Base-by-base conservation (phyloP, 35 echinoderm and acorn worm genomes). In the Patiria miniata region DNA sequence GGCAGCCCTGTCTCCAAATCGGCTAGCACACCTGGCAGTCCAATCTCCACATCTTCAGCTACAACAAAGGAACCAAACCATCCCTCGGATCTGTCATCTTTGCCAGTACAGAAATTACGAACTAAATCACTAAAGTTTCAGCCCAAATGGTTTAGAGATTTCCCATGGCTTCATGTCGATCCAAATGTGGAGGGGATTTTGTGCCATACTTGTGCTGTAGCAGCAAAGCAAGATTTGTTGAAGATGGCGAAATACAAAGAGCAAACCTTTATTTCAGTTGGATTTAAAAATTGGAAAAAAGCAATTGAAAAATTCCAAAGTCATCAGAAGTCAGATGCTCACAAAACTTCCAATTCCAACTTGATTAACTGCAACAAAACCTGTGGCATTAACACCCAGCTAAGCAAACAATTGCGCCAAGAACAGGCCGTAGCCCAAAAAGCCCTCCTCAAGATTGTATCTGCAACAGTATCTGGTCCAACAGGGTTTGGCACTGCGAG, bases 271-370 rank as follows among this genome's bases (percentile, higher is more conserved):
- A 33, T 68, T 0, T 17, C 61, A 37, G 54, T 33, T 38, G 91
- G 91, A 10, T 89, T 93, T 79, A 55, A 78, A 10, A 89, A 89
- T 37, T 93, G 91, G 91, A 93, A 83, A 39, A 93, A 93, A 50
- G 85, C 39, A 5, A 77, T 33, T 33, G 36, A 78, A 5, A 83
- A 73, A 81, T 93, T 88, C 73, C 14, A 59, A 39, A 38, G 39
- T 16, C 80, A 93, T 61, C 78, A 93, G 37, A 60, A 60, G 26
- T 89, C 91, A 3, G 59, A 73, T 29, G 32, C 60, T 39, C 91
- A 88, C 61, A 42, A 77, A 26, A 18, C 87, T n/a, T 50, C 5
- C 91, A 34, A 1, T 78, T 61, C n/a, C 5, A 39, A 52, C 19
- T 26, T 23, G n/a, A 10, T 19, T 38, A 28, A 12, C 4, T 1